A percentile compares a stretch with the other conserved stretches of the same genome.
Evolutionary conservation across 2,797 vertebrate genomes (phyloP).

Genomic region (Nasua narica): DNA sequence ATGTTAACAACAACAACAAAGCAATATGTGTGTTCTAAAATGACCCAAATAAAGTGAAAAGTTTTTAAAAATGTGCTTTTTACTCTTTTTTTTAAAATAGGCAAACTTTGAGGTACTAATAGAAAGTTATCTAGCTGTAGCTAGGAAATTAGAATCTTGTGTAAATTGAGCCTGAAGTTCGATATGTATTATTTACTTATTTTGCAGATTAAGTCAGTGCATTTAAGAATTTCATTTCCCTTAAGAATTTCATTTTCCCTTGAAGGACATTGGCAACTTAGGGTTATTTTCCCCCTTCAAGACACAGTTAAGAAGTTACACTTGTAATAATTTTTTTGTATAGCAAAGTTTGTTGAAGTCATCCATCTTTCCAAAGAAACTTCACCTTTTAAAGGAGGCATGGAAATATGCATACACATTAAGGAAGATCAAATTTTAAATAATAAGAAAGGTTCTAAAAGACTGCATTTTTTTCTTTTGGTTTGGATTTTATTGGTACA

Average conservation of each 20-base stretch:
- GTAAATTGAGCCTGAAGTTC: background rate
- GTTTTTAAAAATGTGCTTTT: background rate
- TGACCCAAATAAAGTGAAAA: conserved; percentile 38
- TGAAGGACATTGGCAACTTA: background rate
- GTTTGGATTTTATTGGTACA: conserved; percentile 10
- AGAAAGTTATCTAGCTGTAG: background rate
- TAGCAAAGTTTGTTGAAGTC: background rate
- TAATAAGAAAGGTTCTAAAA: conserved; percentile 32
- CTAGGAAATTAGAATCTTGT: background rate
- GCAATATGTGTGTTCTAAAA: background rate
- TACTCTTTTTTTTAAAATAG: background rate
- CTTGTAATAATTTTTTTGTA: background rate
- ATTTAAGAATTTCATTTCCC: conserved; percentile 23
- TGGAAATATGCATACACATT: background rate
- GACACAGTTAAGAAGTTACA: background rate
- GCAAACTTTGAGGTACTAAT: background rate
- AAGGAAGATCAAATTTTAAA: background rate
- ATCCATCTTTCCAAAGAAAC: background rate
- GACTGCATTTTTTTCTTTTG: background rate
- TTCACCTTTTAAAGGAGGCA: conserved; percentile 6
- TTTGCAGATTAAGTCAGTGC: background rate
- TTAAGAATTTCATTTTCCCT: conserved; percentile 25
- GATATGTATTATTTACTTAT: background rate
- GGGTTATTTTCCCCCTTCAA: background rate
- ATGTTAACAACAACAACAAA: conserved; percentile 9